A percentile compares a stretch with the other conserved stretches of the same genome.
Conservation (phyloP, 92 coral and sea anemone species). For the Galaxea fascicularis region DNA sequence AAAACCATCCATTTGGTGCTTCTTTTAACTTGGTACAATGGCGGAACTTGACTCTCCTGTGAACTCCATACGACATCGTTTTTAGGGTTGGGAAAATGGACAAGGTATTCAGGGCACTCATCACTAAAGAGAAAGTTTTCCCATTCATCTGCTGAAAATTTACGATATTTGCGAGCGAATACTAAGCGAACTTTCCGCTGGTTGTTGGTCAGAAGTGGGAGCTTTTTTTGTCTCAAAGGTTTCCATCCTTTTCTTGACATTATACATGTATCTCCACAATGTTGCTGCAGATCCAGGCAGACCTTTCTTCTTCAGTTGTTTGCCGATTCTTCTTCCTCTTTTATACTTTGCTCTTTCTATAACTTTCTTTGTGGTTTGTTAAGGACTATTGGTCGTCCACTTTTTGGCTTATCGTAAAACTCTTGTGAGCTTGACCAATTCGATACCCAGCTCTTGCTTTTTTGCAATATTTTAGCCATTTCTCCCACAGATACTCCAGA, state of each 20-base stretch:
- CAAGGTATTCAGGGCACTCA: no score
- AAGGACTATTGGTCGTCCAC: background rate
- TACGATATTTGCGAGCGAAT: no score
- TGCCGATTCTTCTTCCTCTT: background rate
- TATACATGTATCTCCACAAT: background rate
- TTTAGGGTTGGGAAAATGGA: no score
- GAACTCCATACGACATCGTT: constrained; percentile 14
- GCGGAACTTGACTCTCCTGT: no score
- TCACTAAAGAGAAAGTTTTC: no score
- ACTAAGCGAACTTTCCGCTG: background rate
- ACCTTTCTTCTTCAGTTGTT: no score
- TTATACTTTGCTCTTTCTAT: constrained; percentile 10
- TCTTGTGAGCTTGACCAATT: background rate
- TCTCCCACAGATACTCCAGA: no score
- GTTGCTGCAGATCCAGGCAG: background rate
- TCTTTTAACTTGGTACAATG: no score
- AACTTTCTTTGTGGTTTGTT: background rate
- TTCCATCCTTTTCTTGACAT: constrained; percentile 1
- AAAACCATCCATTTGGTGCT: no score
- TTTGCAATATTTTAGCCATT: no score
- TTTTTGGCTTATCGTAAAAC: no score
- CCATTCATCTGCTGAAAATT: no score
- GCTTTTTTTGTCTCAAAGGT: background rate
- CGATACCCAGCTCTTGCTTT: background rate
- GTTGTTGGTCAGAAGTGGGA: background rate